Percentiles rank a stretch among this genome's conserved stretches.
Evolutionary conservation across 1,140 invertebrate species (phyloP).

Genomic region (Tetramorium parvispinum): DNA sequence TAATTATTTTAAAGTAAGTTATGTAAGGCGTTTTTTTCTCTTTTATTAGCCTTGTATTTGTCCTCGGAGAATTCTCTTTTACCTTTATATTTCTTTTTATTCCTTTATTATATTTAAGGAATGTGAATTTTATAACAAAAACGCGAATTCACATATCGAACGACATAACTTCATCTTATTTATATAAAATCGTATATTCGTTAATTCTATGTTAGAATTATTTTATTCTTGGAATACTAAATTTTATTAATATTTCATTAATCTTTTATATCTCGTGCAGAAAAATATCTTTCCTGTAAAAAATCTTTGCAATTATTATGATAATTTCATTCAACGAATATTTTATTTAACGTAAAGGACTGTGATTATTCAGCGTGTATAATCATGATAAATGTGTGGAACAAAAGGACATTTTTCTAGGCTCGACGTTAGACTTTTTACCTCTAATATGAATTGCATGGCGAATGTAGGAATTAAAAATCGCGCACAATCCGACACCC

Average conservation of each 20-base stretch:
- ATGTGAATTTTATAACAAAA: constrained; percentile 11
- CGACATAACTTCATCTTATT: not conserved
- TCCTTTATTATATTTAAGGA: not conserved
- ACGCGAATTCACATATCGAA: not conserved
- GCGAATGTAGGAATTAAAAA: constrained; percentile 13
- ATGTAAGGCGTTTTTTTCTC: not conserved
- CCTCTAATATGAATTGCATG: not conserved
- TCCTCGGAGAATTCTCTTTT: not conserved
- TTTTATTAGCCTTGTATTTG: not conserved
- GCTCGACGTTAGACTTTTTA: constrained; percentile 35
- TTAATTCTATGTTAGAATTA: constrained; percentile 5
- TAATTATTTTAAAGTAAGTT: constrained; percentile 28
- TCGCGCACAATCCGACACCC: constrained; percentile 17
- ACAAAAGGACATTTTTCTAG: constrained; percentile 18
- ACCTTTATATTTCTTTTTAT: not conserved
- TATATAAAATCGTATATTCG: not conserved
- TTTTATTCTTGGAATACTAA: not conserved
- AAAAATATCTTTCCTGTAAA: not conserved
- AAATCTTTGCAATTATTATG: not conserved
- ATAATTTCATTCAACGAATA: constrained; percentile 18
- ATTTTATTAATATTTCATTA: constrained; percentile 34
- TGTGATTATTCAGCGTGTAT: not conserved
- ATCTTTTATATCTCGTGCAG: not conserved
- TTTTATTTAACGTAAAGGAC: not conserved
- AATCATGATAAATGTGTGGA: constrained; percentile 28